Percentiles rank a stretch among this genome's conserved stretches.
Conservation (phyloP, 2,888 invertebrate genomes). For the Drosophila mimica region DNA sequence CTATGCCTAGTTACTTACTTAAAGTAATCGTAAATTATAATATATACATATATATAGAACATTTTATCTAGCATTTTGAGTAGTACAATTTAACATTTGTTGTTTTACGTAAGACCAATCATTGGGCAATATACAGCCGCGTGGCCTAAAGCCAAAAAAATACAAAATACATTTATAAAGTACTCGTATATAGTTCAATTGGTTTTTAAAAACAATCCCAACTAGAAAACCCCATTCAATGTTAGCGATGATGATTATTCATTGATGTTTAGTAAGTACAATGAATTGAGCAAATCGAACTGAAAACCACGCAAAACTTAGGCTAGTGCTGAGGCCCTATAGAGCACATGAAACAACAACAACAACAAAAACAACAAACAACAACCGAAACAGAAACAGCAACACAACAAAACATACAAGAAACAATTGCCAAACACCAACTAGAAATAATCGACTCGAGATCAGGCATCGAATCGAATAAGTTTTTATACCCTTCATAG, state of each 20-base stretch:
- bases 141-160: slow-evolving; percentile 31
- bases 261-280: slow-evolving; percentile 70
- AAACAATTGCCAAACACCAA: slow-evolving; percentile 10
- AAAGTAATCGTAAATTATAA: slow-evolving; percentile 46
- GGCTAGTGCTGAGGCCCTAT: slow-evolving; percentile 70
- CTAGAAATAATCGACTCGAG: slow-evolving; percentile 14
- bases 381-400: slow-evolving; percentile 19
- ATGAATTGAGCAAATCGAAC: slow-evolving; percentile 33
- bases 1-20: slow-evolving; percentile 69
- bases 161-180: slow-evolving; percentile 20
- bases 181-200: slow-evolving; percentile 38
- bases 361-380: slow-evolving; percentile 30
- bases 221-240: slow-evolving; percentile 23
- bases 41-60: slow-evolving; percentile 50
- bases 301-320: slow-evolving; percentile 37
- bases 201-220: slow-evolving; percentile 20
- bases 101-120: slow-evolving; percentile 53
- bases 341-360: slow-evolving; percentile 58
- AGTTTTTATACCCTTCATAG: slow-evolving; percentile 76
- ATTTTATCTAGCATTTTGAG: slow-evolving; percentile 75
- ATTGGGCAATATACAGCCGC: slow-evolving; percentile 48
- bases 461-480: slow-evolving; percentile 42
- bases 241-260: slow-evolving; percentile 34
- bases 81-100: slow-evolving; percentile 73
- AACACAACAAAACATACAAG: slow-evolving; percentile 8